These are phyloP conservation scores for Haliaeetus leucogaster DNA, from an alignment of 2,113 vertebrate genomes.

Conservation along the genomic window DNA sequence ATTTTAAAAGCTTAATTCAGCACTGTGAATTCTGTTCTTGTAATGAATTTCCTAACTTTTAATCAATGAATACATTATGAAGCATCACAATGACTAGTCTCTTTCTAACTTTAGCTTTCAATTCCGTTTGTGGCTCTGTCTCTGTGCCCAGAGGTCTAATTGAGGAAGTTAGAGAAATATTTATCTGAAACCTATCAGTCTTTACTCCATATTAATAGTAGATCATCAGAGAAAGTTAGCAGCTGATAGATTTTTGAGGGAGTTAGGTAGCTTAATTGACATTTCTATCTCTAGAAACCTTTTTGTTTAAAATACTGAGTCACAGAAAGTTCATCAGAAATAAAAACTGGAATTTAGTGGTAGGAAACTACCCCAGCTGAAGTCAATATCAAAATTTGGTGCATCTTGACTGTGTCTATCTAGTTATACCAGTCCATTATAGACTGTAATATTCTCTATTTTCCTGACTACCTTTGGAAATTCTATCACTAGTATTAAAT, in stretches of 20 bases:
- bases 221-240: not conserved
- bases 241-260: not conserved
- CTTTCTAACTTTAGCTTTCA: not conserved
- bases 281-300: not conserved
- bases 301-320: not conserved
- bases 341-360: not conserved
- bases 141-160: not conserved
- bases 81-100: not conserved
- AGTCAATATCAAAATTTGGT: not conserved
- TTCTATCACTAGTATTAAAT: not conserved
- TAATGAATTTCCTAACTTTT: not conserved
- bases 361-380: not conserved
- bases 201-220: not conserved
- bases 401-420: not conserved
- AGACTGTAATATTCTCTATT: not conserved
- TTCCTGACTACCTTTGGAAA: not conserved
- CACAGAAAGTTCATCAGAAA: not conserved
- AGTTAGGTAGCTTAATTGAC: not conserved
- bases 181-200: not conserved
- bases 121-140: not conserved
- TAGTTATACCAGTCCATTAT: not conserved
- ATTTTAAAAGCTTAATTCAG: not conserved
- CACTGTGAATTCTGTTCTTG: not conserved
- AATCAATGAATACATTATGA: not conserved
- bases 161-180: not conserved